Evolutionary conservation across 2,113 vertebrate genomes (phyloP).

Genomic region (Lanius collurio): DNA sequence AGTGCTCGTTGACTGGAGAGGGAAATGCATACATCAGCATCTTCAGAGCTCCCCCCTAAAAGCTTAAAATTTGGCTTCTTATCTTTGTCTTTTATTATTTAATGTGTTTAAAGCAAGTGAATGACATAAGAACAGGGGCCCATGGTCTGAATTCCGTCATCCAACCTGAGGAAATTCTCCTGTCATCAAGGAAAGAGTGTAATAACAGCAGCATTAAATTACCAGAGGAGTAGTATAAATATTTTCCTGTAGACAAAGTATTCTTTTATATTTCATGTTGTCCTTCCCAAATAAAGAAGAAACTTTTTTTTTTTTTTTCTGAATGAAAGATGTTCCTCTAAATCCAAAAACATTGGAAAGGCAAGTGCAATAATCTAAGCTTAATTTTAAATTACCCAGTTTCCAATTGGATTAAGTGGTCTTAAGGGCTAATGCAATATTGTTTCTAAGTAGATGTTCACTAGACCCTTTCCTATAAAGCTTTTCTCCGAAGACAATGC

Average conservation of each 20-base stretch:
- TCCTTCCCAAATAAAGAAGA: not conserved
- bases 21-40: not conserved
- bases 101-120: not conserved
- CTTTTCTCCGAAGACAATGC: not conserved
- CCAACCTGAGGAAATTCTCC: not conserved
- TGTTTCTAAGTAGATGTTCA: not conserved
- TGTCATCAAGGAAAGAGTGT: not conserved
- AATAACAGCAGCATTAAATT: not conserved
- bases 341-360: not conserved
- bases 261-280: not conserved
- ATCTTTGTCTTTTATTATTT: not conserved
- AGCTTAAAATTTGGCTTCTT: not conserved
- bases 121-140: rapidly evolving
- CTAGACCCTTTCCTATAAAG: not conserved
- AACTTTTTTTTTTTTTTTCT: not conserved
- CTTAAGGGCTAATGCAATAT: not conserved
- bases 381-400: not conserved
- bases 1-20: not conserved
- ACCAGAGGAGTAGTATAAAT: not conserved
- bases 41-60: not conserved
- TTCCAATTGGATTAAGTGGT: not conserved
- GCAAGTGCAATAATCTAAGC: not conserved
- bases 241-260: not conserved
- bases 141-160: not conserved
- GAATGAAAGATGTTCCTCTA: not conserved